Base-by-base conservation (phyloP, 2,113 vertebrate genomes). In the Neoarius graeffei region DNA sequence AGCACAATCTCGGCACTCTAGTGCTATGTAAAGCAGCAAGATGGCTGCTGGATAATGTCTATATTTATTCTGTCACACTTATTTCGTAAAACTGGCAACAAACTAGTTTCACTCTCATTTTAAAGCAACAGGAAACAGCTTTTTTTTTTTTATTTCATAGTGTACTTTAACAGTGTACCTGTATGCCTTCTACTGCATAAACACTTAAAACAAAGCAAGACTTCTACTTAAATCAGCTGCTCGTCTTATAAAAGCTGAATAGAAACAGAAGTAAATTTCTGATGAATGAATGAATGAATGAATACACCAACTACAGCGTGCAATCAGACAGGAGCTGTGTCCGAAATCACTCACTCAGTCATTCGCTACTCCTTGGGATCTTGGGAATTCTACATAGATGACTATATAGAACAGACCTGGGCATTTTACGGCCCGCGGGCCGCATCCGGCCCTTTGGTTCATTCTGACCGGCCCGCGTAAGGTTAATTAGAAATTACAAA, bases 21-120 rank as follows among this genome's bases (percentile, higher is more conserved):
- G 57, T 0, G 4, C 57, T 60, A 81, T 60, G 57, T 42, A 82
- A 82, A 42, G 17, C 57, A 62, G 30, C 30, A 48, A 62, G 13
- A 42, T 62, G 80, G 30, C 57, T 82, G 57, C 19, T 48, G 57
- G 80, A 82, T 82, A 25, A 62, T 7, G 57, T 82, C 56, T 35
- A 81, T 35, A 25, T 82, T 42, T 62, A 82, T 82, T 62, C 11
- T 82, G 80, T 82, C 30, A 42, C 17, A 42, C 56, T 81, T 59
- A 20, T 81, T 81, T 20, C 23, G 80, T 20, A 42, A 60, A 81
- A 42, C 2, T 81, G 15, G 8, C 56, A 42, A 81, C 80, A 35
- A 42, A 59, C 59, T 4, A 27, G n/a, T 59, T 81, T 80, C 74
- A 77, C 15, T 30, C n/a, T 54, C n/a, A 54, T 52, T 52, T 54